Conservation (phyloP, 2,113 vertebrate species). For the Antechinus stuartii region DNA sequence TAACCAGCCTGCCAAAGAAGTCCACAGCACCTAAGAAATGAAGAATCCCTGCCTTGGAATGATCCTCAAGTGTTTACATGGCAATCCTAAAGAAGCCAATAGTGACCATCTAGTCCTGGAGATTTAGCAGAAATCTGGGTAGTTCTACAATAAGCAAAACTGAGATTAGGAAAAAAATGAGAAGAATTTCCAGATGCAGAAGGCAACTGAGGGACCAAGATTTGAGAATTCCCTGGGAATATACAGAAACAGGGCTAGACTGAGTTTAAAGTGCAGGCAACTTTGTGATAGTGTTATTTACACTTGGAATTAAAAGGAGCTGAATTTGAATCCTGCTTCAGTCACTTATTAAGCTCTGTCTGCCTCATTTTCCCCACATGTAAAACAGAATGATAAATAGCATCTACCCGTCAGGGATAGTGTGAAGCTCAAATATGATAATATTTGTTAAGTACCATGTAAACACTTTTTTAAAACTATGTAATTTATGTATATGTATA, state of each 20-base stretch:
- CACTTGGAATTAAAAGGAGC: neutral
- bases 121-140: neutral
- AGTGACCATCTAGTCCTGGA: neutral
- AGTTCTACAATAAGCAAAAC: neutral
- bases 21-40: no score
- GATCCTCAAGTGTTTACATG: no score
- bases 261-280: neutral
- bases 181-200: neutral
- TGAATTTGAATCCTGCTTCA: neutral
- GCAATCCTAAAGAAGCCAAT: no score
- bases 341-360: neutral
- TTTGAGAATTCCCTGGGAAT: neutral
- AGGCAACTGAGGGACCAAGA: neutral
- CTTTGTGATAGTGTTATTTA: neutral
- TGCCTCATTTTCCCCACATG: neutral
- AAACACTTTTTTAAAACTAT: neutral
- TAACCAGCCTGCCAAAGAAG: no score
- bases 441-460: neutral
- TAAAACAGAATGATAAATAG: neutral
- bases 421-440: neutral
- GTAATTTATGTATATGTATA: neutral
- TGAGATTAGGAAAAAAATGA: neutral
- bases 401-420: neutral
- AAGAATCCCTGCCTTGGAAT: no score
- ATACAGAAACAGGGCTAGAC: neutral